Percentiles rank a stretch among this genome's conserved stretches.
These are phyloP conservation scores for Caenorhabditis uteleia DNA, from an alignment of 2,888 invertebrate genomes.

Conservation along the genomic window DNA sequence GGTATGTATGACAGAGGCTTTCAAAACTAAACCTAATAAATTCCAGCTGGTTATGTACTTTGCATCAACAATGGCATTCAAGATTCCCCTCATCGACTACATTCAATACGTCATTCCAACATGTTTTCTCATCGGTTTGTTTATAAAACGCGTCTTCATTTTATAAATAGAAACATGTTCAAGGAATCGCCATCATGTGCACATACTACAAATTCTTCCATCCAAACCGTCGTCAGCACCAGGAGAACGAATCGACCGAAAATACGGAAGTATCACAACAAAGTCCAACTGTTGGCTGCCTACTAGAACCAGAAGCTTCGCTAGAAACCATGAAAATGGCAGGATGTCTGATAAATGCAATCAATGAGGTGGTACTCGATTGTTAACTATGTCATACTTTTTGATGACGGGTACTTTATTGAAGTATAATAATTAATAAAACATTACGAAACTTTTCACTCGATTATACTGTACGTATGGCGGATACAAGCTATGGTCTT, in stretches of 20 bases:
- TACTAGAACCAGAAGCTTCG: not conserved
- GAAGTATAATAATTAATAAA: not conserved
- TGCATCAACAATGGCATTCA: too few relatives aligned
- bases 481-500: conserved; percentile 1
- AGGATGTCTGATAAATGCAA: not conserved
- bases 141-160: not conserved
- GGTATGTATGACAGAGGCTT: too few relatives aligned
- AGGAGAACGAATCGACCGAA: not conserved
- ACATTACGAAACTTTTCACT: not conserved
- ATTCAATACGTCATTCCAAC: conserved; percentile 7
- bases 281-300: not conserved
- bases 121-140: conserved; percentile 4
- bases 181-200: conserved; percentile 48
- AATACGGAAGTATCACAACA: not conserved
- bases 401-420: not conserved
- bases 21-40: too few relatives aligned
- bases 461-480: too few relatives aligned
- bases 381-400: too few relatives aligned
- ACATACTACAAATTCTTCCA: conserved; percentile 54
- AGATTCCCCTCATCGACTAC: not conserved
- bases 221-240: conserved; percentile 41
- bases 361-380: not conserved
- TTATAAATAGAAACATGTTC: not conserved
- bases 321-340: not conserved
- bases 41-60: too few relatives aligned